Base-by-base conservation (phyloP, 1,140 invertebrate genomes). In the Odontomachus brunneus region DNA sequence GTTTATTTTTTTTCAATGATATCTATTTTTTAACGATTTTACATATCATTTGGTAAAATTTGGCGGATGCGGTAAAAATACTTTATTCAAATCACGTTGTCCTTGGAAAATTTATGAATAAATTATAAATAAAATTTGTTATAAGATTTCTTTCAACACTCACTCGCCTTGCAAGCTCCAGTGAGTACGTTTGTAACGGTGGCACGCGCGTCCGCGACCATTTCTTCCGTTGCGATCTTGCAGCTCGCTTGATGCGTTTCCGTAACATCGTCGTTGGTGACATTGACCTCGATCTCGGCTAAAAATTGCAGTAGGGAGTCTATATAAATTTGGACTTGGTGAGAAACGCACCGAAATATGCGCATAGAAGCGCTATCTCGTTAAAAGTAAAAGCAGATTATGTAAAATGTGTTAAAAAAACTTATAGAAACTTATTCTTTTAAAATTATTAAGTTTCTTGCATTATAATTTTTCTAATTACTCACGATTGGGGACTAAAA, bases 151-250 rank as follows among this genome's bases (percentile, higher is more conserved):
- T 72, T 38, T 55, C 33, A n/a, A n/a, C 0, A 48, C 89, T 91
- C 83, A 94, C 94, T 92, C 22, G 93, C 86, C 69, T 93, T 95
- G 74, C 94, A 95, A 22, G 92, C 89, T 75, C 94, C 93, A 3
- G 93, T 93, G 0, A 95, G 90, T 15, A 95, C 92, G 75, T 92
- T 91, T 9, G 91, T 93, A 9, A 94, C 92, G 0, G 93, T 95
- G 1, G 94, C 92, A 84, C 93, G 90, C 51, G 94, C 94, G 14
- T 93, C 93, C 1, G 94, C 92, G 2, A 94, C 89, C n/a, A 95
- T 86, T 73, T 94, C 90, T 59, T 94, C 90, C 0, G 93, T 94
- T 7, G 89, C 91, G 29, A 95, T 93, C 75, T 91, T 92, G 71
- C 94, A 95, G 29, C 86, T 92, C 0, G 94, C 91, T 49, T 92